Conservation (phyloP, 2,888 invertebrate genomes). For the Sialis fuliginosa region DNA sequence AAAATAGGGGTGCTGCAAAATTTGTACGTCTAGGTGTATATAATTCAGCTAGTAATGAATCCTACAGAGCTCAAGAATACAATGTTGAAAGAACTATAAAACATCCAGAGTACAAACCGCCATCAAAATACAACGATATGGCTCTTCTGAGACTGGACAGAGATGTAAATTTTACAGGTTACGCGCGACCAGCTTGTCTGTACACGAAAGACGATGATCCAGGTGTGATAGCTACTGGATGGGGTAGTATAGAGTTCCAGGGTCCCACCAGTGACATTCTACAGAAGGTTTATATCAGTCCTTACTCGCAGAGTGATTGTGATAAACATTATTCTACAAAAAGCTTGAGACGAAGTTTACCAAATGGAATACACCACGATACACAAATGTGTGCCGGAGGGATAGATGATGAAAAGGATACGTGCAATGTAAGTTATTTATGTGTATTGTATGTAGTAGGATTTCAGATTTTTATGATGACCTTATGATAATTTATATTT, state of each 20-base stretch:
- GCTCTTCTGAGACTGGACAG: conserved; percentile 26
- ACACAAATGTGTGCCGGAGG: neutral
- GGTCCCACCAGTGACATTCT: neutral
- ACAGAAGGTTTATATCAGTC: neutral
- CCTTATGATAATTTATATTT: too few relatives aligned
- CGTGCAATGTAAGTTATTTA: neutral
- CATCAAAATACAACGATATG: conserved; percentile 30
- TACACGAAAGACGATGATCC: conserved; percentile 11
- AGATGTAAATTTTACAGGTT: conserved; percentile 21
- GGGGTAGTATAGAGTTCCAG: neutral
- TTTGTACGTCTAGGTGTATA: neutral
- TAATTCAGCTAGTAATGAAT: neutral
- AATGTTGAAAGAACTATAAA: conserved; percentile 17
- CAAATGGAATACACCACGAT: neutral
- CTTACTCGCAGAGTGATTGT: neutral
- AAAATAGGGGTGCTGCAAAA: neutral
- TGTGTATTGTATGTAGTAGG: too few relatives aligned
- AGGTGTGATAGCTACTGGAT: neutral
- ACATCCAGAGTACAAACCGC: conserved; percentile 25
- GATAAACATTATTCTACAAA: neutral
- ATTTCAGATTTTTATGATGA: too few relatives aligned
- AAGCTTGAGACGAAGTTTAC: neutral
- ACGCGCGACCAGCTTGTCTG: conserved; percentile 30
- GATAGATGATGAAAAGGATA: neutral
- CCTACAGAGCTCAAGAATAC: conserved; percentile 17